These are phyloP conservation scores for Meiosimyza platycephala DNA, from an alignment of 2,888 invertebrate genomes.

Conservation along the genomic window DNA sequence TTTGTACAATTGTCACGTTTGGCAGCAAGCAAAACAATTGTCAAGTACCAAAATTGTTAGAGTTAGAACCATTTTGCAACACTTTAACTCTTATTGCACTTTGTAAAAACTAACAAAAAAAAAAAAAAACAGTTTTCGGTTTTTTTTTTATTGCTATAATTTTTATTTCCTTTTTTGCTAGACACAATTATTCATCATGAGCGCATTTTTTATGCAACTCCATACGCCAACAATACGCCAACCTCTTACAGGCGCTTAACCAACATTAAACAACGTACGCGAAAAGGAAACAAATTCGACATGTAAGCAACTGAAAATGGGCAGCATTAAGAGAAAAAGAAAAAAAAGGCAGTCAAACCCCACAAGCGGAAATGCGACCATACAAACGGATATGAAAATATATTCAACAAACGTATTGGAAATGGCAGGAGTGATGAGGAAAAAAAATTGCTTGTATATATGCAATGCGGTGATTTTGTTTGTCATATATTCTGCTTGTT, in stretches of 20 bases:
- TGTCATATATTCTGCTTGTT: too few species aligned
- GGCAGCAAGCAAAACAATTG: too few species aligned
- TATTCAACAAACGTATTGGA: conserved; percentile 35
- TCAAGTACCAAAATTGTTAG: too few species aligned
- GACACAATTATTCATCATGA: conserved; percentile 29
- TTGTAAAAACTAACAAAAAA: too few species aligned
- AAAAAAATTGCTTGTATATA: background rate
- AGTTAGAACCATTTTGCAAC: too few species aligned
- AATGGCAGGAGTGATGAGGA: background rate
- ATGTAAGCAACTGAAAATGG: background rate
- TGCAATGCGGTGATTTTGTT: too few species aligned
- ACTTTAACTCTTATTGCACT: too few species aligned
- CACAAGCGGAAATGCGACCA: conserved; percentile 58
- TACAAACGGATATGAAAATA: conserved; percentile 57
- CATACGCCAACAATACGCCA: background rate
- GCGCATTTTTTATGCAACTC: conserved; percentile 5
- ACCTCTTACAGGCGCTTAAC: background rate
- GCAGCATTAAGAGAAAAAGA: background rate
- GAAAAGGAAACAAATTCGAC: background rate
- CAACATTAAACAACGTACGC: background rate
- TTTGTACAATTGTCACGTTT: too few species aligned
- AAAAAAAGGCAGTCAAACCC: background rate
- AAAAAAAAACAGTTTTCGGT: too few species aligned
- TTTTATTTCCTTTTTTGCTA: conserved; percentile 24
- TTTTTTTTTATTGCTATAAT: too few species aligned